phyloP scores from a whole-genome alignment of 2,113 vertebrate species.

The Ophiodon elongatus region DNA sequence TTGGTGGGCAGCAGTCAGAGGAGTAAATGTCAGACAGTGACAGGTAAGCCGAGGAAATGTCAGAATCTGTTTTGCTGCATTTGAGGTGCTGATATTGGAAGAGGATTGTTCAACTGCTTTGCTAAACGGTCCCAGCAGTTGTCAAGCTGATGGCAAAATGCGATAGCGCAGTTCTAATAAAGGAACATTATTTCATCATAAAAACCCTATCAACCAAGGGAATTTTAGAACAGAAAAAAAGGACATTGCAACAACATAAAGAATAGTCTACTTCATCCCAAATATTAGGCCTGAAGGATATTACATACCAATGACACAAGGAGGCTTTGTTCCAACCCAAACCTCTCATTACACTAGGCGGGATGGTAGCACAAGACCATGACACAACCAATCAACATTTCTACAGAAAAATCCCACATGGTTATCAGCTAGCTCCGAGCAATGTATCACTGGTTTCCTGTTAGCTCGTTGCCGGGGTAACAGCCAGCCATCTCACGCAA shows the following conservation, averaged over 20 bases:
- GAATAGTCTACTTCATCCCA: not conserved
- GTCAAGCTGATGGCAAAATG: constrained; percentile 15
- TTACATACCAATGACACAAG: not conserved
- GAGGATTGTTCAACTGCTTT: constrained; percentile 36
- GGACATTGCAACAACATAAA: not conserved
- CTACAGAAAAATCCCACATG: not conserved
- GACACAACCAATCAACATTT: not conserved
- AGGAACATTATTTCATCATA: constrained; percentile 20
- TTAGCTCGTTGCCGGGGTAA: not conserved
- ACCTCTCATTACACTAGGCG: not conserved
- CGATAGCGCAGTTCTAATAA: not conserved
- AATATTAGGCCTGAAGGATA: constrained; percentile 14
- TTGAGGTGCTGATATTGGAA: constrained; percentile 47
- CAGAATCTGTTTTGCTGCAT: constrained; percentile 58
- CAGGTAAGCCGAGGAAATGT: constrained; percentile 69
- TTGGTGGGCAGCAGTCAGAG: constrained; percentile 37
- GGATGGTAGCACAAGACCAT: not conserved
- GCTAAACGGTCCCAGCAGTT: constrained; percentile 1
- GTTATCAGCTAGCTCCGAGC: not conserved
- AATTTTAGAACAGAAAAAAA: not conserved
- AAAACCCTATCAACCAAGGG: not conserved
- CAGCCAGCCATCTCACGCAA: not conserved
- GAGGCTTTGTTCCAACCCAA: not conserved
- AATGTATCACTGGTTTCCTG: not conserved
- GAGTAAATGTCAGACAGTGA: constrained; percentile 73